A percentile compares a stretch with the other conserved stretches of the same genome.
These are phyloP conservation scores for Cettia cetti DNA, from an alignment of 2,113 vertebrate species.

Conservation along the genomic window DNA sequence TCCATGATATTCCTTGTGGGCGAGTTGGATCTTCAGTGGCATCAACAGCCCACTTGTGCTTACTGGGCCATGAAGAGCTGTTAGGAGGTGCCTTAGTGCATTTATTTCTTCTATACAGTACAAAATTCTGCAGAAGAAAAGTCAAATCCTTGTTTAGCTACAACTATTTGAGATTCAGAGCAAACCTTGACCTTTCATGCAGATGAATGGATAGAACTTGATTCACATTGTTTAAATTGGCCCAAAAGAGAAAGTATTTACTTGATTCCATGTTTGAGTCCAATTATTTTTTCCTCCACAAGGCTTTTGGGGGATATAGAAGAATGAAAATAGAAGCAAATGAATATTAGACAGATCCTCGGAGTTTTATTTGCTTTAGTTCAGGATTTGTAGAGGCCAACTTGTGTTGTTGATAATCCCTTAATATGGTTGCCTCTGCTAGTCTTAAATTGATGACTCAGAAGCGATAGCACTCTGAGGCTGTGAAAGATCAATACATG, in stretches of 20 bases:
- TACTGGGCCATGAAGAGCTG: not conserved
- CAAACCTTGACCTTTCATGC: not conserved
- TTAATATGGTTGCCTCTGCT: conserved; percentile 12
- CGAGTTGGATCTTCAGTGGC: rapidly evolving
- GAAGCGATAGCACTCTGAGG: not conserved
- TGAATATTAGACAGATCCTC: not conserved
- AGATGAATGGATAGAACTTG: not conserved
- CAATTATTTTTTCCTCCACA: not conserved
- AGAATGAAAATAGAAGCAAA: not conserved
- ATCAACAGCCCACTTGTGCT: not conserved
- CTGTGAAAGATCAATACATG: not conserved
- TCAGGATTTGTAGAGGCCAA: not conserved
- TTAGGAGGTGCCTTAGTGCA: not conserved
- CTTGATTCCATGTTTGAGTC: not conserved
- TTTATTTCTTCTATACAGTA: not conserved
- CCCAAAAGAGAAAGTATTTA: not conserved
- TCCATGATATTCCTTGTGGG: not conserved
- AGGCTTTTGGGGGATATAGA: not conserved
- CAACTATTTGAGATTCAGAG: not conserved
- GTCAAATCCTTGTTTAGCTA: not conserved
- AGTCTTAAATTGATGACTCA: conserved; percentile 19
- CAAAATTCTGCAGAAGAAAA: not conserved
- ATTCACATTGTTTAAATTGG: not conserved
- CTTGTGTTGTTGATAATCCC: not conserved
- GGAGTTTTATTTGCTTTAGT: conserved; percentile 4